A percentile compares a stretch with the other conserved stretches of the same genome.
Evolutionary conservation across 2,797 vertebrate genomes (phyloP).

Genomic region (Thunnus albacares): DNA sequence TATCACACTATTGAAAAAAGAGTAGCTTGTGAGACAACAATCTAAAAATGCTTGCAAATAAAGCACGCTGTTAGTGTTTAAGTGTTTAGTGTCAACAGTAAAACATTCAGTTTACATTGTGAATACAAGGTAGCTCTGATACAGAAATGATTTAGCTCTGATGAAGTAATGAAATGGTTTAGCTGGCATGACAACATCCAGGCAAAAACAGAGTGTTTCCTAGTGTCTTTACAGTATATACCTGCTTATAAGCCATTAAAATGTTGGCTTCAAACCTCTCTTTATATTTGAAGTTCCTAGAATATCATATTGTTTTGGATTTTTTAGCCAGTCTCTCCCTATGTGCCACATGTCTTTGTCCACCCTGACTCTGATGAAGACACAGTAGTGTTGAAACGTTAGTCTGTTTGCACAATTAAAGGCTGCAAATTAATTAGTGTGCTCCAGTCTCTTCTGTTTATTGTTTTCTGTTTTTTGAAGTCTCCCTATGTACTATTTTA

Average conservation of each 20-base stretch:
- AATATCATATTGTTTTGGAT: background rate
- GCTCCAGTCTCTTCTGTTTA: too few species aligned
- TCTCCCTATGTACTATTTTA: background rate
- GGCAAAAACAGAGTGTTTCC: slow-evolving; percentile 1
- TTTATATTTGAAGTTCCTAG: background rate
- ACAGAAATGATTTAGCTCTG: background rate
- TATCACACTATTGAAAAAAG: background rate
- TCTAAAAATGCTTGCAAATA: background rate
- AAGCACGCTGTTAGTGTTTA: background rate
- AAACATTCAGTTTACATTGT: background rate
- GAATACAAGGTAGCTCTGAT: background rate
- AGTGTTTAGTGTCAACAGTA: background rate
- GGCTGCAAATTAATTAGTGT: too few species aligned
- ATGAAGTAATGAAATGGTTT: too few species aligned
- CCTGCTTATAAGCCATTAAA: background rate
- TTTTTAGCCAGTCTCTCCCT: too few species aligned
- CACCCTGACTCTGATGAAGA: too few species aligned
- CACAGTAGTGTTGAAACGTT: too few species aligned
- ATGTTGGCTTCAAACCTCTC: background rate
- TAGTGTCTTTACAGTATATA: background rate
- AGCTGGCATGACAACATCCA: background rate
- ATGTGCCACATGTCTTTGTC: background rate
- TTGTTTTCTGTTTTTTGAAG: too few species aligned
- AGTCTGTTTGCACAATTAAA: too few species aligned
- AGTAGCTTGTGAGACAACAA: background rate